Evolutionary conservation across 37 sponge, comb jelly and placozoan species (phyloP).

Genomic region (Spongilla lacustris): DNA sequence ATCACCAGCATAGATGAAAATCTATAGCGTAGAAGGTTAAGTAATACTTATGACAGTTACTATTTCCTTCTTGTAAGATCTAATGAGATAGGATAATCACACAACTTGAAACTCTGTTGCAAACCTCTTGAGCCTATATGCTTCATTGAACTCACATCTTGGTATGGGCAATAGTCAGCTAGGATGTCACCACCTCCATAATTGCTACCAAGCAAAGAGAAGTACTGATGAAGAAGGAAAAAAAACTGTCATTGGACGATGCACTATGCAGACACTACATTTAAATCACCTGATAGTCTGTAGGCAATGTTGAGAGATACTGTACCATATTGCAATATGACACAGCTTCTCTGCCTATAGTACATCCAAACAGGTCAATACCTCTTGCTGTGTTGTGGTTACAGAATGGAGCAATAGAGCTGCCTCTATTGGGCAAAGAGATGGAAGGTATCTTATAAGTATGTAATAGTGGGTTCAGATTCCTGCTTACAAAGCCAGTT

Average conservation of each 20-base stretch:
- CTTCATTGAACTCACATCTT: conserved; percentile 40
- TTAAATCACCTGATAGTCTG: conserved; percentile 40
- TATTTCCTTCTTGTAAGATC: not conserved
- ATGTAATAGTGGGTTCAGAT: not conserved
- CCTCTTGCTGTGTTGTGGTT: not conserved
- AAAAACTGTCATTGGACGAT: not conserved
- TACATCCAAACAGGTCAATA: conserved; percentile 16
- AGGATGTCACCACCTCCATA: conserved; percentile 49
- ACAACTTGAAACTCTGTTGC: too few relatives aligned
- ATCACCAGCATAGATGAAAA: not conserved
- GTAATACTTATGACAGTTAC: not conserved
- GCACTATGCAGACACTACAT: too few relatives aligned
- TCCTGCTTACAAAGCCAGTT: not conserved
- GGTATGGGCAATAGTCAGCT: conserved; percentile 74
- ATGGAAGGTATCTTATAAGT: not conserved
- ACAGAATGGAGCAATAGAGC: conserved; percentile 45
- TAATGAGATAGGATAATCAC: too few relatives aligned
- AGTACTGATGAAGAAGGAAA: conserved; percentile 50
- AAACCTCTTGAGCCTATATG: too few relatives aligned
- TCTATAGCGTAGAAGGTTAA: not conserved
- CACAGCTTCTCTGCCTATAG: conserved; percentile 41
- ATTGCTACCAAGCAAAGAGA: not conserved
- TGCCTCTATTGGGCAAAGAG: not conserved
- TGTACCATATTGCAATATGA: conserved; percentile 23
- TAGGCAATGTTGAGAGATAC: not conserved